Base-by-base conservation (phyloP, 2,888 invertebrate species). In the Pyrocoelia pectoralis region DNA sequence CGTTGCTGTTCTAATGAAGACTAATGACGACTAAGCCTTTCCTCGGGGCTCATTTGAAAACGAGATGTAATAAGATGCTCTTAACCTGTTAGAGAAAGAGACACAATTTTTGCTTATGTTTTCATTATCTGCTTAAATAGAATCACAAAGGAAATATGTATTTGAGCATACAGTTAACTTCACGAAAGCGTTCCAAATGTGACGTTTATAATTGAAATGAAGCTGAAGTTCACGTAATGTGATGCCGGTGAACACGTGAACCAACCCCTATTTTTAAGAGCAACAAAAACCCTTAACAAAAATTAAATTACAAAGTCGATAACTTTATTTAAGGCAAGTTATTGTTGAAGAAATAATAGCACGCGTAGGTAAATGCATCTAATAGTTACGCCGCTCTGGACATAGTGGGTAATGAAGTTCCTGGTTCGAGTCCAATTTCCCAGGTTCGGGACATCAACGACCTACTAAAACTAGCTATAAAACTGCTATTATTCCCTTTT, bases 401-500 rank as follows among this genome's bases (percentile, higher is more conserved):
- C 69, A 17, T 29, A 73, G 69, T 71, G 71, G 72, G 71, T 74
- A 73, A 73, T 73, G 72, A 73, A 72, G 72, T 72, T 70, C 66
- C 71, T 66, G 67, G 68, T 65, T 64, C 66, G 62, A 69, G 71
- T 68, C 72, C 68, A 68, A 68, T 70, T 69, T 69, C 62, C 54
- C 56, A 29, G 68, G 68, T 67, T 66, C 63, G 61, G 60, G 66
- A 68, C 71, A 74, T 73, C 72, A 74, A 74, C 72, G 72, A 73
- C 72, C 66, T 71, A 73, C 71, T 74, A 73, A 74, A 75, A 74
- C 69, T 71, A 71, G 73, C 74, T 71, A 71, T 76, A 76, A 76
- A 76, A 76, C 73, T 71, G 68, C 72, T 71, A 70, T 76, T 76
- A 75, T 72, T 73, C 71, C 63, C 71, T 61, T 71, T 68, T 56